phyloP scores from a whole-genome alignment of 2,888 invertebrate genomes.

The Zygogramma bicolorata region DNA sequence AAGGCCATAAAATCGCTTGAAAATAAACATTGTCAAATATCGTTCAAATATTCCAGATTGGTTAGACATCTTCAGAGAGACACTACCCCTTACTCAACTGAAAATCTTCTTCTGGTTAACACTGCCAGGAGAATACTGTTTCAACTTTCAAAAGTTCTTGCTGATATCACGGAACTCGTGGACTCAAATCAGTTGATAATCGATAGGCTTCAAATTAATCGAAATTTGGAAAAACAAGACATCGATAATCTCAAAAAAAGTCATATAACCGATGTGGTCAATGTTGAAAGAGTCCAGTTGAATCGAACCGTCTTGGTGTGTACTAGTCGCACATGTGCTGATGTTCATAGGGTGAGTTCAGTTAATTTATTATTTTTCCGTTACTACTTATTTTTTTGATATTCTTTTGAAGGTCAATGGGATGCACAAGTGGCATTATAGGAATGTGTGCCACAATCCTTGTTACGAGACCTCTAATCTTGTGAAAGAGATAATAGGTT shows the following conservation, averaged over 20 bases:
- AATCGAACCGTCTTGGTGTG: slow-evolving; percentile 58
- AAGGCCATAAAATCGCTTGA: background rate
- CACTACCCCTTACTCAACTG: slow-evolving; percentile 54
- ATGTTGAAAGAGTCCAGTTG: slow-evolving; percentile 51
- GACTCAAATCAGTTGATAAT: slow-evolving; percentile 56
- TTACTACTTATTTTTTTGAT: too few species aligned
- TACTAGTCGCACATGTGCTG: slow-evolving; percentile 51
- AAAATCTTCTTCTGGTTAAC: slow-evolving; percentile 54
- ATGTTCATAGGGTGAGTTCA: slow-evolving; percentile 46
- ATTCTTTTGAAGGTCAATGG: slow-evolving; percentile 49
- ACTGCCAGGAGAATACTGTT: slow-evolving; percentile 57
- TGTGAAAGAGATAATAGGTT: slow-evolving; percentile 56
- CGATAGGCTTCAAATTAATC: slow-evolving; percentile 48
- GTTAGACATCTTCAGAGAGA: slow-evolving; percentile 51
- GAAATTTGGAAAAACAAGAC: slow-evolving; percentile 41
- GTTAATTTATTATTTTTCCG: too few species aligned
- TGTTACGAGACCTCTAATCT: slow-evolving; percentile 56
- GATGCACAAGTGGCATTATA: slow-evolving; percentile 57
- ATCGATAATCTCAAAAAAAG: slow-evolving; percentile 52
- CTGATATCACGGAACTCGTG: slow-evolving; percentile 59
- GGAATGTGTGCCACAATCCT: slow-evolving; percentile 59
- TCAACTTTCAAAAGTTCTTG: slow-evolving; percentile 58
- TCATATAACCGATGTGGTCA: slow-evolving; percentile 54
- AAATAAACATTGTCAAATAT: too few species aligned
- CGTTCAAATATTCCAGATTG: slow-evolving; percentile 50